A percentile compares a stretch with the other conserved stretches of the same genome.
phyloP scores from a whole-genome alignment of 1,140 invertebrate genomes.

The Caerostris darwini region DNA sequence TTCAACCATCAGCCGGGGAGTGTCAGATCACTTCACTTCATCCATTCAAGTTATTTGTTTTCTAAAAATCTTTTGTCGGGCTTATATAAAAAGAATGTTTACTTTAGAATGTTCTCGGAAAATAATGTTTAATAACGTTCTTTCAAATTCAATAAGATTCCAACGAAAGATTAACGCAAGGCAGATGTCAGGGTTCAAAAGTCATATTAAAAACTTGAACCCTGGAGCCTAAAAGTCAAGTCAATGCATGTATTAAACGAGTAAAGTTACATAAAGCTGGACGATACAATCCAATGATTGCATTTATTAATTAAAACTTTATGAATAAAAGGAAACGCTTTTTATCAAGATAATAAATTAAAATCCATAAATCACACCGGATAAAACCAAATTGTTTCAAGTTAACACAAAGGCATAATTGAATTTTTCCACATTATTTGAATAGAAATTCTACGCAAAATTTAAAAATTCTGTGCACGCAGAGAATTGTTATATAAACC shows the following conservation, averaged over 20 bases:
- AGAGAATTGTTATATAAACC: too few species aligned
- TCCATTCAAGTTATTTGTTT: too few species aligned
- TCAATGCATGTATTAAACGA: not conserved
- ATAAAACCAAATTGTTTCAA: not conserved
- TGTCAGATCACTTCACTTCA: too few species aligned
- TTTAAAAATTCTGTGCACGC: not conserved
- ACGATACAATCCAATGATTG: not conserved
- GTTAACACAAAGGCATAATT: constrained; percentile 1
- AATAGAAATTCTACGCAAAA: not conserved
- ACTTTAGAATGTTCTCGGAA: too few species aligned
- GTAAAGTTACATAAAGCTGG: not conserved
- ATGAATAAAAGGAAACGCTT: not conserved
- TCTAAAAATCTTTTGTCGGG: too few species aligned
- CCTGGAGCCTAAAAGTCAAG: not conserved
- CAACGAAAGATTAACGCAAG: not conserved
- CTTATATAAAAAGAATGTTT: too few species aligned
- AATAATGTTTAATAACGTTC: too few species aligned
- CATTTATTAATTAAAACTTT: not conserved
- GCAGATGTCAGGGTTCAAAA: not conserved
- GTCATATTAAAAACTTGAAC: not conserved
- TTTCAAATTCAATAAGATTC: too few species aligned
- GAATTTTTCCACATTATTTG: not conserved
- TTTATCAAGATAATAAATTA: not conserved
- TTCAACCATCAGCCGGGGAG: too few species aligned
- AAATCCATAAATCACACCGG: not conserved